These are phyloP conservation scores for Brachypterus glaber DNA, from an alignment of 2,888 invertebrate species.

Conservation along the genomic window DNA sequence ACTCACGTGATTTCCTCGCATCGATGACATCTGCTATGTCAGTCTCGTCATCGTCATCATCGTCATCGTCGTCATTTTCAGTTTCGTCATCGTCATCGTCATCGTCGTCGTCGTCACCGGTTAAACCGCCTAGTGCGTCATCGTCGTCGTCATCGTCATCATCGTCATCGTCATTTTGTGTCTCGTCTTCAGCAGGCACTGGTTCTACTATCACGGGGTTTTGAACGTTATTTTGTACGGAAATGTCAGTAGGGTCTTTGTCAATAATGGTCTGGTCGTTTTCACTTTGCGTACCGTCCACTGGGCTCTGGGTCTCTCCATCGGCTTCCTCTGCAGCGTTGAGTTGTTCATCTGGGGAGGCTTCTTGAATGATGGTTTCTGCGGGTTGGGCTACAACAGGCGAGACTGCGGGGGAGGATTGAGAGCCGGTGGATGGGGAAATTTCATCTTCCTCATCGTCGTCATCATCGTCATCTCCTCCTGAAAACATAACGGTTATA, in stretches of 20 bases:
- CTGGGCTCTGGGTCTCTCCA: slow-evolving; percentile 31
- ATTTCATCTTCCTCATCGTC: slow-evolving; percentile 45
- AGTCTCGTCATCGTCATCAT: slow-evolving; percentile 56
- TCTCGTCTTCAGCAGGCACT: slow-evolving; percentile 39
- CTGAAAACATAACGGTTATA: too few species aligned
- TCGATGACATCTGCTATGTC: slow-evolving; percentile 60
- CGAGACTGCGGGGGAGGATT: slow-evolving; percentile 26
- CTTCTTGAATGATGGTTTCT: slow-evolving; percentile 22
- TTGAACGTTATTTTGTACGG: slow-evolving; percentile 29
- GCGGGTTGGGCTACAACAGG: slow-evolving; percentile 15
- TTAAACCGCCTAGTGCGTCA: slow-evolving; percentile 33
- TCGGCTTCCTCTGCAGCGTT: slow-evolving; percentile 37
- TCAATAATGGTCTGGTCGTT: slow-evolving; percentile 25
- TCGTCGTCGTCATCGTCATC: slow-evolving; percentile 45
- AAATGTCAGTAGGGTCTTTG: slow-evolving; percentile 34
- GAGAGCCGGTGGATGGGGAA: slow-evolving; percentile 45
- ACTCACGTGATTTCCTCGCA: slow-evolving; percentile 77
- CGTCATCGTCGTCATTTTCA: slow-evolving; percentile 57
- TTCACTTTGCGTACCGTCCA: slow-evolving; percentile 22
- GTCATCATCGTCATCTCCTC: slow-evolving; percentile 41
- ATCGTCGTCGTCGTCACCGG: slow-evolving; percentile 52
- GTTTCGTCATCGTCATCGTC: slow-evolving; percentile 57
- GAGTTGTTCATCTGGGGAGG: slow-evolving; percentile 20
- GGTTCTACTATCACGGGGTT: slow-evolving; percentile 34
- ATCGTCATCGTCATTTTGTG: slow-evolving; percentile 37